Evolutionary conservation across 1,140 invertebrate species (phyloP).

Genomic region (Meteorus sp.): DNA sequence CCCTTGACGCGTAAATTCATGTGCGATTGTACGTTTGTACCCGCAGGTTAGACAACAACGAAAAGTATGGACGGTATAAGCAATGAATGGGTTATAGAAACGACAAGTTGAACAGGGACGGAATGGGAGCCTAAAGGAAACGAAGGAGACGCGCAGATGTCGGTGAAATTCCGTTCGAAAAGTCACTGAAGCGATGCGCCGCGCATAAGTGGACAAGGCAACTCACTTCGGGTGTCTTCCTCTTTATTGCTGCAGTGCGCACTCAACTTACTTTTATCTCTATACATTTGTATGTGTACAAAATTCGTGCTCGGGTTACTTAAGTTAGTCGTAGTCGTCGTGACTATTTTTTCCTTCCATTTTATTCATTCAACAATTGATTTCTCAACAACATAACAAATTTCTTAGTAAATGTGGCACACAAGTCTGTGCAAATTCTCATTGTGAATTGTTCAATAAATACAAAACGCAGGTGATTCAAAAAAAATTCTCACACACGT

Average conservation of each 20-base stretch:
- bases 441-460: too few species aligned
- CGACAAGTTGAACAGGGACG: not conserved
- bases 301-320: too few species aligned
- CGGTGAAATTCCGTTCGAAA: slow-evolving; percentile 56
- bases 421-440: too few species aligned
- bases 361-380: too few species aligned
- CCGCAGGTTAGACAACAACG: slow-evolving; percentile 26
- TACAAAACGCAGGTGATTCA: too few species aligned
- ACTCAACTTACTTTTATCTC: slow-evolving; percentile 10
- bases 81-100: not conserved
- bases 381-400: too few species aligned
- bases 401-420: too few species aligned
- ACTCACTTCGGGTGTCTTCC: slow-evolving; percentile 56
- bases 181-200: slow-evolving; percentile 55
- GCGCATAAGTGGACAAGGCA: slow-evolving; percentile 59
- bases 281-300: too few species aligned
- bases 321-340: too few species aligned
- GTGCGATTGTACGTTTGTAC: slow-evolving; percentile 27
- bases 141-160: slow-evolving; percentile 51
- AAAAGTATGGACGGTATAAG: slow-evolving; percentile 18
- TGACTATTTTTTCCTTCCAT: too few species aligned
- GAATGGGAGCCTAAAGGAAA: slow-evolving; percentile 8
- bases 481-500: too few species aligned
- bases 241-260: slow-evolving; percentile 44
- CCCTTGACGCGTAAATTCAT: slow-evolving; percentile 42